Conservation (phyloP, 2,888 invertebrate species). For the Pristionchus exspectatus region DNA sequence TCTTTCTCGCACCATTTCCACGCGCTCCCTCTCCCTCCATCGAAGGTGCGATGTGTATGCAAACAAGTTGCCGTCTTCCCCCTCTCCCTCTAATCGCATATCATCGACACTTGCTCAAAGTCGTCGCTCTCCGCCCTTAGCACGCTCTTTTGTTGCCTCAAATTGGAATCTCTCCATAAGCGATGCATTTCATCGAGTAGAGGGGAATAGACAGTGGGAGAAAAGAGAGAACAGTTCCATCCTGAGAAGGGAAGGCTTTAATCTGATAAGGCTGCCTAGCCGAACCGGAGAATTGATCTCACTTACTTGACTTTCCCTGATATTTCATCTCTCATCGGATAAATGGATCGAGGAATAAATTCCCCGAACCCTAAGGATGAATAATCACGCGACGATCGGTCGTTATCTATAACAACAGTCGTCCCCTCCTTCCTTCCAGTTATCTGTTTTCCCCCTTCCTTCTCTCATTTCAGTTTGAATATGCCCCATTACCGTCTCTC, state of each 20-base stretch:
- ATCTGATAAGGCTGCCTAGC: slow-evolving; percentile 8
- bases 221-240: neutral
- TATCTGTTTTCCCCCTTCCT: slow-evolving; percentile 25
- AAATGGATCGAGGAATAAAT: neutral
- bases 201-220: neutral
- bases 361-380: neutral
- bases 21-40: neutral
- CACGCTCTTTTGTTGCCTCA: neutral
- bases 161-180: neutral
- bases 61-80: slow-evolving; percentile 40
- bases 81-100: slow-evolving; percentile 16
- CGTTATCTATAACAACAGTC: neutral
- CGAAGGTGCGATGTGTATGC: neutral
- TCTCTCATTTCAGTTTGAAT: slow-evolving; percentile 35
- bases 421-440: neutral
- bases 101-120: slow-evolving; percentile 44
- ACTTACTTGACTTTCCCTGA: too few species aligned
- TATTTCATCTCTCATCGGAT: neutral
- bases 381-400: slow-evolving; percentile 2
- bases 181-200: neutral
- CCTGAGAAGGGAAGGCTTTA: neutral
- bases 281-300: neutral
- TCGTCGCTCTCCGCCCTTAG: neutral
- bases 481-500: slow-evolving; percentile 38
- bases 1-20: neutral